A percentile compares a stretch with the other conserved stretches of the same genome.
These are phyloP conservation scores for Crematogaster levior DNA, from an alignment of 2,888 invertebrate species.

Conservation along the genomic window DNA sequence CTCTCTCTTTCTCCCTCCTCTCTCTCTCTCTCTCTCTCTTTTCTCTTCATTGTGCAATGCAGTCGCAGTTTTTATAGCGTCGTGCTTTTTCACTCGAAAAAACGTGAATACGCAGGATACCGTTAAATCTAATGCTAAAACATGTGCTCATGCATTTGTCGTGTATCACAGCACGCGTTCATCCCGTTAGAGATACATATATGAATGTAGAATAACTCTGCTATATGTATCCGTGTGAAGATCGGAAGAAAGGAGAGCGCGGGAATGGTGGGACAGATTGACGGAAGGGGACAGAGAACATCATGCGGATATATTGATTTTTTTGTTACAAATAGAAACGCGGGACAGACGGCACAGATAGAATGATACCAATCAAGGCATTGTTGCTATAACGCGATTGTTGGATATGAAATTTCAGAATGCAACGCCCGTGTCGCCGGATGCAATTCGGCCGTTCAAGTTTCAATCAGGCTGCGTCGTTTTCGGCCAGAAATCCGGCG, in stretches of 20 bases:
- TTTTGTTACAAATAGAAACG: constrained; percentile 64
- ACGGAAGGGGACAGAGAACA: constrained; percentile 15
- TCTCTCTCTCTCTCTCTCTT: neutral
- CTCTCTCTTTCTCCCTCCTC: neutral
- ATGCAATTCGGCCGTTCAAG: constrained; percentile 54
- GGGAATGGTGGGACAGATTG: neutral
- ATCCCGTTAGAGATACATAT: constrained; percentile 18
- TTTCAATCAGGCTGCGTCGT: constrained; percentile 47
- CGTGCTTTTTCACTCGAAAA: constrained; percentile 47
- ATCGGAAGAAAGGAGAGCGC: constrained; percentile 41
- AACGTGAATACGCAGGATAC: constrained; percentile 35
- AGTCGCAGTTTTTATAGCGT: constrained; percentile 12
- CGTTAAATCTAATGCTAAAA: constrained; percentile 43
- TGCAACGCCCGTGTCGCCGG: constrained; percentile 33
- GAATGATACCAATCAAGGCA: constrained; percentile 70
- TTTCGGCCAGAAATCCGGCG: constrained; percentile 26
- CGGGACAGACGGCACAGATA: constrained; percentile 57
- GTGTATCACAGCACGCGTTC: constrained; percentile 11
- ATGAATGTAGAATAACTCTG: constrained; percentile 17
- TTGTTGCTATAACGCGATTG: constrained; percentile 69
- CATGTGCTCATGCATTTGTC: constrained; percentile 28
- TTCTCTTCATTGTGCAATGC: constrained; percentile 1
- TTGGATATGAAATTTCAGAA: constrained; percentile 67
- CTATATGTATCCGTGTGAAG: constrained; percentile 25
- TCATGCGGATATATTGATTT: constrained; percentile 49